A percentile compares a stretch with the other conserved stretches of the same genome.
Evolutionary conservation across 2,888 invertebrate genomes (phyloP).

Genomic region (Metallyticus violacea): DNA sequence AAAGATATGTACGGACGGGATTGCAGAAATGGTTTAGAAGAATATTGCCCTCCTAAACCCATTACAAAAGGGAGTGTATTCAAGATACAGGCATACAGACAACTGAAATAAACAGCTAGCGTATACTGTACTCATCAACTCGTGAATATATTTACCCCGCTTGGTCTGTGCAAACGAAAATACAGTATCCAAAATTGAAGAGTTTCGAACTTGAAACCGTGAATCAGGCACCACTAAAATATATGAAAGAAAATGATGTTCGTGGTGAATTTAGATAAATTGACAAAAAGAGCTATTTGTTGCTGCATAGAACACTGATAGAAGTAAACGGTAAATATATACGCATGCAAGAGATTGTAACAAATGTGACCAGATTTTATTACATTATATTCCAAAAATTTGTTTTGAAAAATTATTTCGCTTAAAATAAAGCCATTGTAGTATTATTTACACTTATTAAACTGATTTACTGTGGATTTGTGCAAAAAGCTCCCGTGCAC

Average conservation of each 20-base stretch:
- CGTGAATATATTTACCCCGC: background rate
- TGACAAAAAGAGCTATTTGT: background rate
- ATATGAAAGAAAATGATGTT: background rate
- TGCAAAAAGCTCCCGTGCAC: no score
- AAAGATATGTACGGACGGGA: background rate
- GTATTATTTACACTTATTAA: no score
- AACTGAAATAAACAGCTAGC: background rate
- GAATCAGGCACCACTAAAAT: no score
- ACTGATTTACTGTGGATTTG: no score
- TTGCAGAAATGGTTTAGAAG: background rate
- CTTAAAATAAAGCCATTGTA: no score
- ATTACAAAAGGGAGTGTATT: background rate
- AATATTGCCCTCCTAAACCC: background rate
- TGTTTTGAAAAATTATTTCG: no score
- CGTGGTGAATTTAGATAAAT: background rate
- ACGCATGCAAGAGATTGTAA: no score
- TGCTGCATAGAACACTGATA: background rate
- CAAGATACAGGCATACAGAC: background rate
- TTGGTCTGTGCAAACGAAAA: background rate
- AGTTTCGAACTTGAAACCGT: no score
- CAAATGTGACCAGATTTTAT: no score
- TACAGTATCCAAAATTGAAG: no score
- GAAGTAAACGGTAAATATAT: no score
- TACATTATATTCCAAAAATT: no score
- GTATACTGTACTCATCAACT: background rate